Percentiles rank a stretch among this genome's conserved stretches.
Evolutionary conservation across 2,113 vertebrate species (phyloP).

Genomic region (Anarrhichthys ocellatus): DNA sequence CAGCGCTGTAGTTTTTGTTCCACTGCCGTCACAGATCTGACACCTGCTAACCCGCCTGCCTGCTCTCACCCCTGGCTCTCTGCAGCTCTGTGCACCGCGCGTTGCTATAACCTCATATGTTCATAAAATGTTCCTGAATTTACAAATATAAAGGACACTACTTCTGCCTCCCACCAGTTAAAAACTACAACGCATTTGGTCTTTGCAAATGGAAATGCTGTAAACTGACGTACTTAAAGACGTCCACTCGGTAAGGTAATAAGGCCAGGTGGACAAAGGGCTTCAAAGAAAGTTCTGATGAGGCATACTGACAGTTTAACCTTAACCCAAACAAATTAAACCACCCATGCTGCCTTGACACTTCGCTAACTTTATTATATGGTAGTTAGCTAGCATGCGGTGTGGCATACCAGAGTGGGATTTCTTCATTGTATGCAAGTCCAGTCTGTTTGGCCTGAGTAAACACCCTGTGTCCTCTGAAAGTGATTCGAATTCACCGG

Average conservation of each 20-base stretch:
- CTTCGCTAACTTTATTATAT: neutral
- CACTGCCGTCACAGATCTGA: neutral
- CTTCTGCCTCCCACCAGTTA: neutral
- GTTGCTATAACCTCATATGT: neutral
- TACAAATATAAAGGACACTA: neutral
- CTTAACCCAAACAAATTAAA: neutral
- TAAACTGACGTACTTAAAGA: neutral
- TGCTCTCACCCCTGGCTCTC: no score
- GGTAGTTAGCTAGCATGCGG: neutral
- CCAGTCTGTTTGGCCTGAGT: conserved; percentile 3
- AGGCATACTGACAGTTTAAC: neutral
- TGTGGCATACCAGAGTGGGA: neutral
- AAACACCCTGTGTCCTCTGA: conserved; percentile 20
- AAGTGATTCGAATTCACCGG: conserved; percentile 40
- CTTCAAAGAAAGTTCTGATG: neutral
- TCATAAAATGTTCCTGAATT: neutral
- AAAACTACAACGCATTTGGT: neutral
- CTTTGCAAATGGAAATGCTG: neutral
- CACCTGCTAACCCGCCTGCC: no score
- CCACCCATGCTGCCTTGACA: neutral
- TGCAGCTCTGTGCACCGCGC: no score
- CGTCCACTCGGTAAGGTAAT: neutral
- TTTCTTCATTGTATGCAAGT: neutral
- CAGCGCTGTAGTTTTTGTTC: neutral
- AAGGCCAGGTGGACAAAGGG: neutral